Base-by-base conservation (phyloP, 2,797 vertebrate genomes). In the Babyrousa celebensis region DNA sequence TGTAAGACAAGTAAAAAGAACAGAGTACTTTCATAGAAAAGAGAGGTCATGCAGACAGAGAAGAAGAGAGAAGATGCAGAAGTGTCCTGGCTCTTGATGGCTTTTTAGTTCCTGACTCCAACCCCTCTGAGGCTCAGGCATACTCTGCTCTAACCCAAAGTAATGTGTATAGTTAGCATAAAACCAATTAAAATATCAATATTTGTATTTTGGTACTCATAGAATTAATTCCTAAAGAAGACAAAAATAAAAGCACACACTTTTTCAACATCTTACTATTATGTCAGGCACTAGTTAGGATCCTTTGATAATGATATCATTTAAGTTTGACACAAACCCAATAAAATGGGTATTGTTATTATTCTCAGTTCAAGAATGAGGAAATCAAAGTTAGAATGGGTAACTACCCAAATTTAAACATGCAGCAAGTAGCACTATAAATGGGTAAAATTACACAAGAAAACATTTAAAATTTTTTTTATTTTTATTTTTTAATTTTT, bases 231-330 rank as follows among this genome's bases (percentile, higher is more conserved):
- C 54, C 54, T 78, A 84, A 83, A 62, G 3, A 94, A 89, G 48
- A 77, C 52, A 94, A 84, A 89, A 70, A 74, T 48, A 68, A 89
- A 85, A 84, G 70, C 29, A 60, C 89, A 7, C n/a, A 12, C 1
- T 70, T 84, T 52, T 14, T 56, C 18, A 94, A 32, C 14, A 56
- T 40, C 25, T 67, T 67, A 67, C 21, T 21, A 48, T 43, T 65
- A 17, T 82, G 58, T 12, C 16, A 27, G 68, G 85, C 36, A 67
- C 77, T 70, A 25, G 48, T 70, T 29, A 62, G 40, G 15, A 78
- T 27, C 23, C 54, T 94, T 70, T 78, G n/a, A 62, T 87, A 23
- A 56, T 43, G 23, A 62, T 25, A 36, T 71, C 40, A 67, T 82
- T n/a, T 72, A 72, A 29, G 3, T 85, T 23, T 90, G 67, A 80